Percentiles rank a stretch among this genome's conserved stretches.
Conservation (phyloP, 2,888 invertebrate species). For the Thymelicus lineola region DNA sequence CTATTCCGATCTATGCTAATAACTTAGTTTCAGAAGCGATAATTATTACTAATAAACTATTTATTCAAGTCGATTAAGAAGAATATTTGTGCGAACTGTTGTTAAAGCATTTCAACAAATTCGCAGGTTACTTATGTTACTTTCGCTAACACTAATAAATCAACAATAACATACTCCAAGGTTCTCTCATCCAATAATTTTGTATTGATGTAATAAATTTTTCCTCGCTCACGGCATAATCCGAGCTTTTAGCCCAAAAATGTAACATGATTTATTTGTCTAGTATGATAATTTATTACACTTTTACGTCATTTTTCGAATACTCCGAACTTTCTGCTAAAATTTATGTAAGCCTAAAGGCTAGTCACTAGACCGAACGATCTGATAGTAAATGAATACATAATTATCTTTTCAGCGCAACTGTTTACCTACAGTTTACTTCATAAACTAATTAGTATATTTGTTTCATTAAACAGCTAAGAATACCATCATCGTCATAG, state of each 20-base stretch:
- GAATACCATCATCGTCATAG: too few species aligned
- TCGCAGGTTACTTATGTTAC: background rate
- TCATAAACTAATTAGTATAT: too few species aligned
- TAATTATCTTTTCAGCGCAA: too few species aligned
- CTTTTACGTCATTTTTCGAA: conserved; percentile 3
- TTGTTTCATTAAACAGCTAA: too few species aligned
- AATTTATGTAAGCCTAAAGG: background rate
- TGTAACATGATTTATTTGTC: conserved; percentile 20
- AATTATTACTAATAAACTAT: too few species aligned
- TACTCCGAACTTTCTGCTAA: background rate
- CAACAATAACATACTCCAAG: background rate
- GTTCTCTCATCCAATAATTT: conserved; percentile 1
- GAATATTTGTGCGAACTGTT: background rate
- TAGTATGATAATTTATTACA: conserved; percentile 5
- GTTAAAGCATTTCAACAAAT: background rate
- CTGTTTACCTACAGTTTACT: too few species aligned
- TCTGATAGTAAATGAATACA: background rate
- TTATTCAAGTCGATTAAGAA: too few species aligned
- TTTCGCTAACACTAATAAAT: background rate
- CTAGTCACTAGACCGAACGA: background rate
- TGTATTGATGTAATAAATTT: conserved; percentile 24
- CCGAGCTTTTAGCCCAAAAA: conserved; percentile 12
- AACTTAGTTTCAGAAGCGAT: too few species aligned
- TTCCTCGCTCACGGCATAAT: conserved; percentile 13
- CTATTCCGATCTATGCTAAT: too few species aligned